Evolutionary conservation across 2,888 invertebrate genomes (phyloP), one percentile per base, ranked within the genome.

Genomic region (Mesoligia furuncula): DNA sequence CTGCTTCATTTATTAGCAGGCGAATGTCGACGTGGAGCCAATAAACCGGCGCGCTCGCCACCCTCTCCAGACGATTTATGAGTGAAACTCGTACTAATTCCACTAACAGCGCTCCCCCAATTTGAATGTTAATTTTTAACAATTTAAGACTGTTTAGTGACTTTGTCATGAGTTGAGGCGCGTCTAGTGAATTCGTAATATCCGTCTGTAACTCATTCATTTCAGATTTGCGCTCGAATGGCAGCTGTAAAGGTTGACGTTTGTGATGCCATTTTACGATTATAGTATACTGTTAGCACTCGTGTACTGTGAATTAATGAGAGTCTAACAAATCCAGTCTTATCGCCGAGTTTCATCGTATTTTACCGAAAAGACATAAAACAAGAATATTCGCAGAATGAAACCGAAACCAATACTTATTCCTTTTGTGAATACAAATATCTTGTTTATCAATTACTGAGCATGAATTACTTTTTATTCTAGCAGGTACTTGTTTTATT

Each of bases 121-220:
- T 96, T 96, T 95, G 94, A 95, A 96, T 96, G 95, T 94, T 95
- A 96, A 96, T 96, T 95, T 96, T 96, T 96, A 95, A 95, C 95
- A 95, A 96, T 95, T 96, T 94, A 93, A 93, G 93, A 93, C 93
- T 93, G 93, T 94, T 94, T 94, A 94, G 93, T 92, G 94, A 94
- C 93, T 94, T 94, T 92, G 93, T 93, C 93, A 93, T 92, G 93
- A 94, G 93, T 91, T 90, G 90, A 90, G 89, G 88, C 90, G 92
- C 92, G 91, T 90, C 92, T 91, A 90, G 89, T 92, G 93, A 93
- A 93, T 93, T 90, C 87, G 85, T 92, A 91, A 93, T 91, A 86
- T 88, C 85, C 84, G 83, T 83, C 79, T 80, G 81, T 83, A 85
- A 82, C 89, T 92, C 91, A 91, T 93, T 92, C 89, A 90, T 92